These are phyloP conservation scores for Zootermopsis nevadensis DNA, from an alignment of 2,888 invertebrate species.

Conservation along the genomic window DNA sequence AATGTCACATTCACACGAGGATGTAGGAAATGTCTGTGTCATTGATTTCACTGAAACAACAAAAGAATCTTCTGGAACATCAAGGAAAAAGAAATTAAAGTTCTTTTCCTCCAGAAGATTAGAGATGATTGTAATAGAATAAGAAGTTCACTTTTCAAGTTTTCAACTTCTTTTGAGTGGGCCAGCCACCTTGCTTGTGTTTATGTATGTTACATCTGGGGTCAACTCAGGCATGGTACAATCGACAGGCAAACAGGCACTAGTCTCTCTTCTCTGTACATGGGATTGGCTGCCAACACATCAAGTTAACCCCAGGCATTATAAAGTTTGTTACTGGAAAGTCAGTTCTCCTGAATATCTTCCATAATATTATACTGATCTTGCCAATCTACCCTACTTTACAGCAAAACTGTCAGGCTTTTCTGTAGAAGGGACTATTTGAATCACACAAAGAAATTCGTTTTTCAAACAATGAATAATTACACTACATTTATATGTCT, in stretches of 20 bases:
- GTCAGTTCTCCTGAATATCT: constrained; percentile 10
- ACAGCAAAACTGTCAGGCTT: background rate
- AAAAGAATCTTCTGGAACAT: constrained; percentile 32
- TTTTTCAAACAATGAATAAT: background rate
- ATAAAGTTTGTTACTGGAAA: constrained; percentile 5
- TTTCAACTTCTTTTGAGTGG: constrained; percentile 1
- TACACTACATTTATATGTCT: background rate
- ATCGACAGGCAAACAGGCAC: background rate
- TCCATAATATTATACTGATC: background rate
- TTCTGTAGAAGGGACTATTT: background rate
- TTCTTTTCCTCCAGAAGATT: constrained; percentile 35
- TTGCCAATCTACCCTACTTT: background rate
- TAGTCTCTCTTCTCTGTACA: background rate
- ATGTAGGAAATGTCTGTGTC: constrained; percentile 29
- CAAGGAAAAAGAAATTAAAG: background rate
- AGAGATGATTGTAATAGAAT: constrained; percentile 38
- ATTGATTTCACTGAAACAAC: constrained; percentile 36
- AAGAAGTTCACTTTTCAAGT: background rate
- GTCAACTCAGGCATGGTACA: constrained; percentile 3
- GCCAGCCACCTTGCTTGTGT: constrained; percentile 4
- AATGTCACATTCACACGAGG: constrained; percentile 28
- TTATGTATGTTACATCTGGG: constrained; percentile 6
- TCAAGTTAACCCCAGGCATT: constrained; percentile 8
- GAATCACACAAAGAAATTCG: background rate
- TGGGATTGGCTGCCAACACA: background rate